Evolutionary conservation across 30 jellyfish, hydroid and myxozoan species (phyloP), one percentile per base, ranked within the genome.

Genomic region (Mastigias papua): DNA sequence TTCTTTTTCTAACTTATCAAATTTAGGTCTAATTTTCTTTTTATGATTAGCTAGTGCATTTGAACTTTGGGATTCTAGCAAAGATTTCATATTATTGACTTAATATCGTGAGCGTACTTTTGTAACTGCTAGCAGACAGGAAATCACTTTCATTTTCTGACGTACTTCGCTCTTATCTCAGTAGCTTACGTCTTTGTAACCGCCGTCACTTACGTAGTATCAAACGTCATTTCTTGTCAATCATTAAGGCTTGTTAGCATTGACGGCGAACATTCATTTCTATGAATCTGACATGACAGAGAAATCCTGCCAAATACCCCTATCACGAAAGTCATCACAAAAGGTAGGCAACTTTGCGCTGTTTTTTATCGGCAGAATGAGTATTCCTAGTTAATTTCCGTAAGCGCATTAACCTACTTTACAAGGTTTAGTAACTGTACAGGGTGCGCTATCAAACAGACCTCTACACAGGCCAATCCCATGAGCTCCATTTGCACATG

Each of bases 291-390:
- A 26, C 74, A 23, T 63, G 74, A 63, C 10, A 63, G 27, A 26
- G 74, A 10, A 23, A 4, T 11, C 35, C 37, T 63, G 74, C 74
- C 74, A 63, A 63, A 63, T 63, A 63, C 74, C 34, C 70, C 10
- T 6, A n/a, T 19, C 74, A 63, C 74, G 74, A 63, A 11, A 1
- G 20, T 63, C 74, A 34, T 63, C 5, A 27, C 37, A 63, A 19
- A 9, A 26, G 27, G 23, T 4, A 1, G 74, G 42, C 74, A 23
- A 2, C 23, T 57, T 57, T 7, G 5, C 2, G 69, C 5, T 37
- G 54, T 37, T 3, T 3, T 37, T 37, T 37, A 3, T 37, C 11
- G 10, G 5, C 11, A 37, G 54, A 37, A 3, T 37, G 5, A 37
- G 54, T 37, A 37, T 5, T 37, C 54, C n/a, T n/a, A 37, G 54